Evolutionary conservation across 2,797 vertebrate species (phyloP), one percentile per base, ranked within the genome.

Genomic region (Schizopygopsis pylzovi): DNA sequence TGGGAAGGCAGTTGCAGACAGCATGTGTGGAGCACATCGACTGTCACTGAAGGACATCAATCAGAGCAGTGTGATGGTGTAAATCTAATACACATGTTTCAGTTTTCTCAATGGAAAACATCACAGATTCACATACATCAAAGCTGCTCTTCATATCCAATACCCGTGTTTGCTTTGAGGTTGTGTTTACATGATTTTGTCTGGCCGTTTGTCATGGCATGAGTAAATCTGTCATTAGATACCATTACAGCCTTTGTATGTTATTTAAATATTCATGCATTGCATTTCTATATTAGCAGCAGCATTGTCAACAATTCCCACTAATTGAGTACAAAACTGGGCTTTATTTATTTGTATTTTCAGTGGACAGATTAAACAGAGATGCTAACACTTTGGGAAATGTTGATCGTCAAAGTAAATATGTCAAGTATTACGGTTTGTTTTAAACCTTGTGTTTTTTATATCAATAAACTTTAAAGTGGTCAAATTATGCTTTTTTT

Each of bases 31-130:
- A 67, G 61, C 39, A 61, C 86, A 84, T 54, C 68, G 71, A 75
- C 82, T 79, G 54, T 83, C 49, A 61, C 85, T 85, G 83, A 90
- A 86, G 87, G 86, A 82, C 79, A 90, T 88, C 85, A 86, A 79
- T 88, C 83, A 90, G 54, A 84, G 33, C 22, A 49, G 3, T n/a
- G 68, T 56, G 79, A 76, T 49, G 49, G 79, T 78, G 83, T 81
- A 84, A 78, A 76, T 79, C 68, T 84, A 84, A 82, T 84, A 68
- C 83, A 84, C 65, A 79, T 87, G 83, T 84, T 82, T 75, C 83
- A 45, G 77, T 52, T 79, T 81, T 88, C 89, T 81, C 87, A 82
- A 68, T 84, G 81, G 87, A 78, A 85, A 90, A 87, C 89, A 77
- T 84, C 82, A 77, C 72, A 77, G 82, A 84, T 84, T 77, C 56